Percentiles rank a stretch among this genome's conserved stretches.
Evolutionary conservation across 2,888 invertebrate genomes (phyloP).

Genomic region (Conus canariensis): DNA sequence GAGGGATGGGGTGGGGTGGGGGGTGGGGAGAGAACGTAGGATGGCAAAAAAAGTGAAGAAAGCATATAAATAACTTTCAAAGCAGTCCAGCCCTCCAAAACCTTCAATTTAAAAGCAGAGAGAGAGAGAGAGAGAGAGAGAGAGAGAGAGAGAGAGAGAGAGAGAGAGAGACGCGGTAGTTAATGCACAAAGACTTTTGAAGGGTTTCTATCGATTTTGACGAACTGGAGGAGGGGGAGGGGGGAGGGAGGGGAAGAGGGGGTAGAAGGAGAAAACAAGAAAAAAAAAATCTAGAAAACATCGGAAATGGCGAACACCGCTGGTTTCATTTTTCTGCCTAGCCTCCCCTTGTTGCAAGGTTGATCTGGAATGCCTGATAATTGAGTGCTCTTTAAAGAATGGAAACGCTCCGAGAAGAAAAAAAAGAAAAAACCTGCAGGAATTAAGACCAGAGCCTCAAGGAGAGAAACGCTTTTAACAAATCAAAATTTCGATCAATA

Average conservation of each 20-base stretch:
- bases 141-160: neutral
- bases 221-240: neutral
- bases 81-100: conserved; percentile 17
- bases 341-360: conserved; percentile 24
- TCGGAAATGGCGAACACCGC: conserved; percentile 16
- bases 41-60: neutral
- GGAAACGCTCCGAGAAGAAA: conserved; percentile 11
- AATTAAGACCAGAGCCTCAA: conserved; percentile 26
- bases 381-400: conserved; percentile 40
- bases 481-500: conserved; percentile 44
- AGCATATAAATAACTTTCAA: conserved; percentile 18
- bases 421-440: neutral
- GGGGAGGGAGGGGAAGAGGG: no score
- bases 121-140: conserved; percentile 12
- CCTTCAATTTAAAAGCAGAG: conserved; percentile 30
- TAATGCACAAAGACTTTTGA: conserved; percentile 43
- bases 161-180: neutral
- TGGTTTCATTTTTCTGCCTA: conserved; percentile 36
- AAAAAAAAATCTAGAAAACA: conserved; percentile 6
- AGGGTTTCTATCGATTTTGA: conserved; percentile 31
- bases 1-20: no score
- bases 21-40: neutral
- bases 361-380: conserved; percentile 40
- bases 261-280: neutral
- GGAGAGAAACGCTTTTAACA: conserved; percentile 44